Evolutionary conservation across 2,797 vertebrate species (phyloP), one percentile per base, ranked within the genome.

Genomic region (Orientallactaga sibirica): DNA sequence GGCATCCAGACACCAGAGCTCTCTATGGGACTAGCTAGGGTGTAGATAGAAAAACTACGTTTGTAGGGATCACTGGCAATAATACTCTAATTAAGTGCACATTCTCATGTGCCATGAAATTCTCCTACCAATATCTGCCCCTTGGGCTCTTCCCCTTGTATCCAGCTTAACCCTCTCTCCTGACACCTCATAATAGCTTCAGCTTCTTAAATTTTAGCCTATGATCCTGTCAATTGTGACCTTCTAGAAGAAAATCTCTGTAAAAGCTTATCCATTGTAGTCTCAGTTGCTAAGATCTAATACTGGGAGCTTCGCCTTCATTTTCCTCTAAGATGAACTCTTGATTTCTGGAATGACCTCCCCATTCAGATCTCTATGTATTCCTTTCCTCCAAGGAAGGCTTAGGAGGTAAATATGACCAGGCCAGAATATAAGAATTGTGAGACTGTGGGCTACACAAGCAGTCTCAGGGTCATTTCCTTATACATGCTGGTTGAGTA

Each of bases 331-430:
- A 52, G 11, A 64, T 55, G 15, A 93, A 48, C 9, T 3, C 58
- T 29, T 76, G 7, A 87, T 55, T 91, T 93, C 37, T 82, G 33
- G 70, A 87, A 91, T 83, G 25, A 76, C 43, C 43, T 94, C 7
- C 3, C 5, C 43, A 68, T 82, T 58, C 0, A 15, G 41, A 18
- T 58, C 22, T 22, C 6, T 43, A 6, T 14, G 4, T 29, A 43
- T 33, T 62, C 29, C 20, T 22, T 33, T 52, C n/a, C 66, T 55
- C 55, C 22, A 88, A 29, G 5, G 29, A 93, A 52, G 16, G 33
- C 43, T 80, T 43, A 55, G n/a, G 48, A 95, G 58, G 8, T 83
- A 95, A 76, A 61, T 25, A 9, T 37, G 62, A 11, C 1, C 22
- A 84, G 48, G 52, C 15, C 18, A 68, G 52, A 41, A 74, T 25